Percentiles rank a stretch among this genome's conserved stretches.
Evolutionary conservation across 2,797 vertebrate genomes (phyloP).

Genomic region (Acestrorhynchus altus): DNA sequence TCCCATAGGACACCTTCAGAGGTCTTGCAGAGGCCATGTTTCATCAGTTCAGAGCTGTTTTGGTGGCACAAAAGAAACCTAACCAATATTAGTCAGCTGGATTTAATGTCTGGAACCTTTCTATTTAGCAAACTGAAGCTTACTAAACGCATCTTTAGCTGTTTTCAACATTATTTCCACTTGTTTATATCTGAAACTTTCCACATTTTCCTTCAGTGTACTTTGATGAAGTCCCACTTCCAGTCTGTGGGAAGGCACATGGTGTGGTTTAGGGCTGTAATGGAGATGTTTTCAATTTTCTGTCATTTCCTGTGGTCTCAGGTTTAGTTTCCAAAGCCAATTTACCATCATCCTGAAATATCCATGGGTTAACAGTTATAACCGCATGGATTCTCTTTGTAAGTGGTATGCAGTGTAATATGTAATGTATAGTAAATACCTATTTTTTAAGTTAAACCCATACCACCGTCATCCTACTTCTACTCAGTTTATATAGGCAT

Average conservation of each 20-base stretch:
- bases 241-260: background rate
- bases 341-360: background rate
- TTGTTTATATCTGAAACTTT: background rate
- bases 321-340: conserved; percentile 25
- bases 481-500: too few species aligned
- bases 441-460: too few species aligned
- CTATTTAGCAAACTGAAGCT: background rate
- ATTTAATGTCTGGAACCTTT: too few species aligned
- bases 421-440: background rate
- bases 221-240: background rate
- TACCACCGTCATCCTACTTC: too few species aligned
- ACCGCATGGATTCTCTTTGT: background rate
- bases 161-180: too few species aligned
- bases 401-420: background rate
- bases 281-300: conserved; percentile 2
- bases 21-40: too few species aligned
- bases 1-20: too few species aligned
- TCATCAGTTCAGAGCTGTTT: too few species aligned
- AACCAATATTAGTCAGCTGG: too few species aligned
- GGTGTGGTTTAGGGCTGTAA: background rate
- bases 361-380: background rate
- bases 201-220: too few species aligned
- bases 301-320: conserved; percentile 23
- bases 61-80: too few species aligned
- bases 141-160: background rate